These are phyloP conservation scores for Platycercus adscitus DNA, from an alignment of 2,113 vertebrate genomes.

Conservation along the genomic window DNA sequence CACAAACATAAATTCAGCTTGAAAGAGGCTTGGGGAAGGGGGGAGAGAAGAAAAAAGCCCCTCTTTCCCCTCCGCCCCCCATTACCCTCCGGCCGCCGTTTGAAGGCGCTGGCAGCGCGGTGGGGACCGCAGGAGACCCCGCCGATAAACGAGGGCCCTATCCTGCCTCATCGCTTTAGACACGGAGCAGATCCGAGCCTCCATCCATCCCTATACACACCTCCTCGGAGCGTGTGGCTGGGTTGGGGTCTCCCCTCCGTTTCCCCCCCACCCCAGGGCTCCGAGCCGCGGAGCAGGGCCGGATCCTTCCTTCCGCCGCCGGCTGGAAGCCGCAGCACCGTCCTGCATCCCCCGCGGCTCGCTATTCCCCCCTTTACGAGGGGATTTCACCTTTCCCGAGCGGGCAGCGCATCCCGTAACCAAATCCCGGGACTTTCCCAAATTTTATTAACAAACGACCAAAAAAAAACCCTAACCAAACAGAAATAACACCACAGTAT, in stretches of 20 bases:
- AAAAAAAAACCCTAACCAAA: not conserved
- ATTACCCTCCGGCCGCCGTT: not conserved
- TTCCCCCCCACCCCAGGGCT: no score
- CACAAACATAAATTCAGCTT: conserved; percentile 66
- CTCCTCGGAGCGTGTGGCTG: not conserved
- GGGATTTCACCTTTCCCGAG: not conserved
- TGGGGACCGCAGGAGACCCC: not conserved
- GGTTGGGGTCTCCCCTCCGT: not conserved
- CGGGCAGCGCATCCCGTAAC: not conserved
- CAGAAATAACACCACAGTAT: not conserved
- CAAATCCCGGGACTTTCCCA: accelerated
- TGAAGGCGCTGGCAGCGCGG: not conserved
- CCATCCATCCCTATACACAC: not conserved
- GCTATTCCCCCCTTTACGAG: not conserved
- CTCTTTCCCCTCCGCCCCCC: not conserved
- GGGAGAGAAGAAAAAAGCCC: not conserved
- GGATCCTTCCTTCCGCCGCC: not conserved
- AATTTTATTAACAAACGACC: not conserved
- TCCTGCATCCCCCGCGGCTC: not conserved
- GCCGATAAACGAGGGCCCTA: not conserved
- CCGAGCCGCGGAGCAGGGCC: not conserved
- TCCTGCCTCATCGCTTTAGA: not conserved
- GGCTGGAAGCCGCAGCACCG: not conserved
- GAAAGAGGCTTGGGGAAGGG: not conserved
- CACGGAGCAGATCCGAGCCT: not conserved